A percentile compares a stretch with the other conserved stretches of the same genome.
phyloP scores from a whole-genome alignment of 2,113 vertebrate genomes.

The Thunnus thynnus region DNA sequence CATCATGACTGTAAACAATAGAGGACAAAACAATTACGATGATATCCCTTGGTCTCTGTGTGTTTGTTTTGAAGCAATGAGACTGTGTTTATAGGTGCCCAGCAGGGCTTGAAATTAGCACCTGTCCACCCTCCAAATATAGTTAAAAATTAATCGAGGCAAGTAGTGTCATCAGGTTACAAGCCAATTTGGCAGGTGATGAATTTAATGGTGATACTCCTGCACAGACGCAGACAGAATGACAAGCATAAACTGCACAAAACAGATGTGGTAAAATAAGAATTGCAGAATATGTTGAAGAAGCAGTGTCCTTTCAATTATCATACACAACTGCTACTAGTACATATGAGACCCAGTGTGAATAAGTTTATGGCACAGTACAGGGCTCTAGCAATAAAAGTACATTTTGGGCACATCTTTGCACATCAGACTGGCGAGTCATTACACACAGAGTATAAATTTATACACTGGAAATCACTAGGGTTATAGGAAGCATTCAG shows the following conservation, averaged over 20 bases:
- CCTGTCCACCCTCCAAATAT: slow-evolving; percentile 42
- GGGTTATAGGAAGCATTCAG: too few species aligned
- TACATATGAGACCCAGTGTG: not conserved
- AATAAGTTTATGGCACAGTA: not conserved
- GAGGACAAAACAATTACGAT: slow-evolving; percentile 23
- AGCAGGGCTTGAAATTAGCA: slow-evolving; percentile 66
- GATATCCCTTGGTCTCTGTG: slow-evolving; percentile 19
- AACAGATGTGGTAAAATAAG: not conserved
- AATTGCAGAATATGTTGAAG: not conserved
- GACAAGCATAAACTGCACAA: slow-evolving; percentile 3
- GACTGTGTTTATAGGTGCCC: slow-evolving; percentile 14
- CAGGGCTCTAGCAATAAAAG: too few species aligned
- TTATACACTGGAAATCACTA: too few species aligned
- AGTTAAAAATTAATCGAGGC: slow-evolving; percentile 49
- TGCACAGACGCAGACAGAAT: not conserved
- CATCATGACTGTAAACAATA: slow-evolving; percentile 28
- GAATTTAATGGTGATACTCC: slow-evolving; percentile 17
- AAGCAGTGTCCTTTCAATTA: not conserved
- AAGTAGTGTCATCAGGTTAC: slow-evolving; percentile 36
- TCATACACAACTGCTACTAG: not conserved
- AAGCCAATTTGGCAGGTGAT: slow-evolving; percentile 35
- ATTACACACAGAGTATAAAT: too few species aligned
- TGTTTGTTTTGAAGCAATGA: slow-evolving; percentile 9
- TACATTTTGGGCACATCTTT: too few species aligned
- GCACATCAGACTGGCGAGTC: too few species aligned